These are phyloP conservation scores for Heliconius melpomene DNA, from an alignment of 1,140 invertebrate genomes.

Conservation along the genomic window DNA sequence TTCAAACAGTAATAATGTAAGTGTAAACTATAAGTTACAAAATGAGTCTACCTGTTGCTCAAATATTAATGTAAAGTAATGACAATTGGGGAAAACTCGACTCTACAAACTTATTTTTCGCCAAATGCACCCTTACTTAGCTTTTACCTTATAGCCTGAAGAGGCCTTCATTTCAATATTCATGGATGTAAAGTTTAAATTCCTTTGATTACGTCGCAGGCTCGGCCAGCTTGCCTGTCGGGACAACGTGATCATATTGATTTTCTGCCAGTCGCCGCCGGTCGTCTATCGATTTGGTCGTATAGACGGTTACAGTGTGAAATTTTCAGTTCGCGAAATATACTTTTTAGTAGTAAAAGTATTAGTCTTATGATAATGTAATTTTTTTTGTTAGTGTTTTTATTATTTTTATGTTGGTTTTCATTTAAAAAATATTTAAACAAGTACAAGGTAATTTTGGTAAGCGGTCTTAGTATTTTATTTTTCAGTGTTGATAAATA, in stretches of 20 bases:
- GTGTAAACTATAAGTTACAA: slow-evolving; percentile 34
- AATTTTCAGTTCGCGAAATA: slow-evolving; percentile 12
- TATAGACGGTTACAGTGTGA: slow-evolving; percentile 18
- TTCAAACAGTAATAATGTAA: slow-evolving; percentile 41
- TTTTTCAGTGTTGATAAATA: too few relatives aligned
- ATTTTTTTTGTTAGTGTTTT: not conserved
- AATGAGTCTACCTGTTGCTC: slow-evolving; percentile 46
- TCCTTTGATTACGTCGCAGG: not conserved
- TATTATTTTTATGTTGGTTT: slow-evolving; percentile 17
- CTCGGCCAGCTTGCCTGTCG: not conserved
- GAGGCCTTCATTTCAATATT: not conserved
- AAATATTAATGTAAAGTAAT: slow-evolving; percentile 1
- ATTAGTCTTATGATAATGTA: slow-evolving; percentile 8
- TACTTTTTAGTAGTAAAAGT: not conserved
- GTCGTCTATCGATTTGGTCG: slow-evolving; percentile 31
- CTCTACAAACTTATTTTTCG: not conserved
- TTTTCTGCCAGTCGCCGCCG: slow-evolving; percentile 35
- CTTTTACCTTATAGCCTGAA: not conserved
- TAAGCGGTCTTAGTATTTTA: not conserved
- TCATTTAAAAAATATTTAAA: not conserved
- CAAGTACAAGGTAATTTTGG: not conserved
- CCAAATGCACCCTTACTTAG: not conserved
- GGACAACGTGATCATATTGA: slow-evolving; percentile 23
- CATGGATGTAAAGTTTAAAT: not conserved
- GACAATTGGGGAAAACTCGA: slow-evolving; percentile 13